These are phyloP conservation scores for Laterallus jamaicensis DNA, from an alignment of 2,113 vertebrate genomes.

Conservation along the genomic window DNA sequence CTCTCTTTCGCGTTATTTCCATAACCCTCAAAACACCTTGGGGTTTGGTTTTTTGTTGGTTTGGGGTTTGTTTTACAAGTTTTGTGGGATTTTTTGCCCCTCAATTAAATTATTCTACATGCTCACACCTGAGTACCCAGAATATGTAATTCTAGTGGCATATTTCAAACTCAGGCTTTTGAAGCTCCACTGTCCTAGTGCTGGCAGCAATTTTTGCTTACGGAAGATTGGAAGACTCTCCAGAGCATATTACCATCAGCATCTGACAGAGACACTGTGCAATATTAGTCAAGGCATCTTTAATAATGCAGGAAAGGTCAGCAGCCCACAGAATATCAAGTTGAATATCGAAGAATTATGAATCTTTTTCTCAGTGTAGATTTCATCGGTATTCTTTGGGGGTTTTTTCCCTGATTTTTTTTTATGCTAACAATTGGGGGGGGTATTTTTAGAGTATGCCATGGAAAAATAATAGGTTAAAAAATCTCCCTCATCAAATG, in stretches of 20 bases:
- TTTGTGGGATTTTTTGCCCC: not conserved
- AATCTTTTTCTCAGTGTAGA: not conserved
- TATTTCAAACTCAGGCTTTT: conserved; percentile 9
- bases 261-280: conserved; percentile 8
- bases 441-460: not conserved
- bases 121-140: not conserved
- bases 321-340: conserved; percentile 25
- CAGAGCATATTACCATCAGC: conserved; percentile 30
- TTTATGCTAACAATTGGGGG: not conserved
- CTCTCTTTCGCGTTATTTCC: not conserved
- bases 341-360: not conserved
- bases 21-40: not conserved
- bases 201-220: not conserved
- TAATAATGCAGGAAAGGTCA: conserved; percentile 69
- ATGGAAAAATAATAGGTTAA: too few species aligned
- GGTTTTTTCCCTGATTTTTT: not conserved
- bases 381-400: not conserved
- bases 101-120: not conserved
- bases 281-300: conserved; percentile 50
- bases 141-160: not conserved
- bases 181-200: not conserved
- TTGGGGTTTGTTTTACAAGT: not conserved
- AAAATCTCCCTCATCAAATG: not conserved
- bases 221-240: conserved; percentile 12
- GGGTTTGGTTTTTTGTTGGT: too few species aligned